These are phyloP conservation scores for Crypturellus undulatus DNA, from an alignment of 2,113 vertebrate species.

Conservation along the genomic window DNA sequence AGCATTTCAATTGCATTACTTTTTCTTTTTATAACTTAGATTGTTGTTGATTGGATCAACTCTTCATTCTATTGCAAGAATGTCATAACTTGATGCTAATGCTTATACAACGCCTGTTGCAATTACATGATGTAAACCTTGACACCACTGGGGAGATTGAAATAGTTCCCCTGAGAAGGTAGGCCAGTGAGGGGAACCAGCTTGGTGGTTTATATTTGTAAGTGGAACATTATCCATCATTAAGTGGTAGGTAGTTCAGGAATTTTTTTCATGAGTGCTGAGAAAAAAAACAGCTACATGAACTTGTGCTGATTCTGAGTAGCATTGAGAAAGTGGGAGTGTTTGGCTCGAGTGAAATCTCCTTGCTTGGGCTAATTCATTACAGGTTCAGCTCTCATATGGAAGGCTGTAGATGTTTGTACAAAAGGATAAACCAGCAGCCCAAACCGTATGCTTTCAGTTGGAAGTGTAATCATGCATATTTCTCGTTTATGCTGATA, in stretches of 20 bases:
- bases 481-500: not conserved
- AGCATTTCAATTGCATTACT: slow-evolving; percentile 42
- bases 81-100: slow-evolving; percentile 46
- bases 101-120: slow-evolving; percentile 64
- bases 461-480: not conserved
- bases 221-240: not conserved
- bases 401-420: not conserved
- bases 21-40: not conserved
- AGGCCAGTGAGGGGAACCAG: not conserved
- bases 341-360: not conserved
- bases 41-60: slow-evolving; percentile 26
- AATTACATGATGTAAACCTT: slow-evolving; percentile 66
- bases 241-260: not conserved
- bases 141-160: slow-evolving; percentile 21
- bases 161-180: slow-evolving; percentile 47
- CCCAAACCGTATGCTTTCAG: not conserved
- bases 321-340: not conserved
- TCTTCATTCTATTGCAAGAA: slow-evolving; percentile 42
- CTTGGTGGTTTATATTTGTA: slow-evolving; percentile 51
- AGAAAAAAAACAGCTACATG: not conserved
- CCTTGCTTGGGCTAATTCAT: not conserved
- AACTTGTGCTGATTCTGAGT: not conserved
- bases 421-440: not conserved
- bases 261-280: not conserved
- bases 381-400: not conserved